These are phyloP conservation scores for Drymodes brunneopygia DNA, from an alignment of 2,113 vertebrate genomes.

Conservation along the genomic window DNA sequence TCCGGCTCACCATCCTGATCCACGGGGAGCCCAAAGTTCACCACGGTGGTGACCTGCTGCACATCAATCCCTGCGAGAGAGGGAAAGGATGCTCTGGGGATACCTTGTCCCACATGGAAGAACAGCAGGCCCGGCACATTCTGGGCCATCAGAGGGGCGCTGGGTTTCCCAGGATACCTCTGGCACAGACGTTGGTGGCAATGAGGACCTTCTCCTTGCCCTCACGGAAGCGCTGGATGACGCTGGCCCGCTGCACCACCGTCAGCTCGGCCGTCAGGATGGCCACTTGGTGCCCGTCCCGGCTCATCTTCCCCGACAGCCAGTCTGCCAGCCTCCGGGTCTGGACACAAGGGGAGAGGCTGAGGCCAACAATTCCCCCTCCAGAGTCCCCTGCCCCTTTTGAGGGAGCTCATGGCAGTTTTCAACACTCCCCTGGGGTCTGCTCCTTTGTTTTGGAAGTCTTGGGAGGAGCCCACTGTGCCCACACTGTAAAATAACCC, in stretches of 20 bases:
- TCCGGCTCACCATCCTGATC: background rate
- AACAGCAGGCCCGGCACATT: rapidly evolving
- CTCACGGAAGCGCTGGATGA: constrained; percentile 74
- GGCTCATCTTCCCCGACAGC: constrained; percentile 51
- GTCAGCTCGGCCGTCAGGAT: constrained; percentile 70
- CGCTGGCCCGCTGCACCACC: constrained; percentile 58
- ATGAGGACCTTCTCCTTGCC: constrained; percentile 78
- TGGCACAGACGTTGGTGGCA: constrained; percentile 77
- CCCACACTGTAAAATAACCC: background rate
- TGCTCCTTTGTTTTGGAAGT: background rate
- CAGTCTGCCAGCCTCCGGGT: constrained; percentile 67
- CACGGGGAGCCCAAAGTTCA: constrained; percentile 73
- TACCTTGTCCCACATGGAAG: rapidly evolving
- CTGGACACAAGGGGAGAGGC: background rate
- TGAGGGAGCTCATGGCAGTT: background rate
- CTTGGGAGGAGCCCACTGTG: background rate
- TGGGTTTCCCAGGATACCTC: constrained; percentile 39
- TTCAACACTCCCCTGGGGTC: background rate
- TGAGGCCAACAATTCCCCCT: background rate
- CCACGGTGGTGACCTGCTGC: constrained; percentile 74
- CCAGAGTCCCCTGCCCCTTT: background rate
- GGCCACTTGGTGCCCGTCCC: constrained; percentile 70
- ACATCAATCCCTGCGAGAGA: constrained; percentile 71
- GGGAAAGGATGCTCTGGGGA: too few relatives aligned
- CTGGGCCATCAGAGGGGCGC: rapidly evolving